Percentiles rank a stretch among this genome's conserved stretches.
Conservation (phyloP, 2,797 vertebrate genomes). For the Protosalanx chinensis region DNA sequence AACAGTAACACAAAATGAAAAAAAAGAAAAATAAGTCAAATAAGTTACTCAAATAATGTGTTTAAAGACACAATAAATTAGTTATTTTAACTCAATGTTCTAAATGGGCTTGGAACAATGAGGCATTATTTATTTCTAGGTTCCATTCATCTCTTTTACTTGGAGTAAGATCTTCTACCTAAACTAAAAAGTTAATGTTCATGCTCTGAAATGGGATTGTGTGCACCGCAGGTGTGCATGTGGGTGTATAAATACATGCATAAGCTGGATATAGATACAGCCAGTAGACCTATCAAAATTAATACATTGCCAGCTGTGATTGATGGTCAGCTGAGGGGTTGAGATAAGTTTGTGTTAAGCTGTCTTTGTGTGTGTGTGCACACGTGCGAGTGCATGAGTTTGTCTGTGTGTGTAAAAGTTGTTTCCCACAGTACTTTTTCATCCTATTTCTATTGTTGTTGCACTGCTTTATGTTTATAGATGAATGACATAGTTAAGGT, state of each 20-base stretch:
- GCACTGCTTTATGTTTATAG: background rate
- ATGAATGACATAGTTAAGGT: too few species aligned
- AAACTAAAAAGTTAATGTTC: too few species aligned
- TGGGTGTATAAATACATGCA: background rate
- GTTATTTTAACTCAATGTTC: too few species aligned
- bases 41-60: too few species aligned
- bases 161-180: too few species aligned
- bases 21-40: too few species aligned
- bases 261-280: background rate
- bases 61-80: too few species aligned
- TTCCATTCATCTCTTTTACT: too few species aligned
- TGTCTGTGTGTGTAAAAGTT: background rate
- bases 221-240: background rate
- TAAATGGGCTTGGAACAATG: too few species aligned
- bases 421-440: background rate
- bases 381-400: background rate
- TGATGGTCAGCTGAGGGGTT: conserved; percentile 3
- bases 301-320: conserved; percentile 4
- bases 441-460: background rate
- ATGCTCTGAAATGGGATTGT: too few species aligned
- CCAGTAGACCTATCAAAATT: background rate
- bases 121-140: too few species aligned
- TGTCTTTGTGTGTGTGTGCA: conserved; percentile 5
- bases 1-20: too few species aligned
- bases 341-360: background rate